Evolutionary conservation across 2,797 vertebrate species (phyloP), one percentile per base, ranked within the genome.

Genomic region (Acestrorhynchus altus): DNA sequence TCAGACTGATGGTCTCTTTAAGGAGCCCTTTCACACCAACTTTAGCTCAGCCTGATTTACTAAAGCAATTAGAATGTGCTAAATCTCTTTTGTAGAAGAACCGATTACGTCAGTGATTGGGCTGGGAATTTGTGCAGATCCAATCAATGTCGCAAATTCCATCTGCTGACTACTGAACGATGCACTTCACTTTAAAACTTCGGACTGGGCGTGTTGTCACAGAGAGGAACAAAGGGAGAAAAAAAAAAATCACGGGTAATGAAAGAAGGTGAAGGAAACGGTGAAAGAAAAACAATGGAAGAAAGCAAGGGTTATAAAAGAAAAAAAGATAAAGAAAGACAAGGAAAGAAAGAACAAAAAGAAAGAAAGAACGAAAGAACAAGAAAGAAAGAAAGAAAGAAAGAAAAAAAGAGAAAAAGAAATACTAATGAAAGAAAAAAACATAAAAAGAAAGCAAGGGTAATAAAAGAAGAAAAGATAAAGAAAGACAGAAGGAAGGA

Each of bases 1-100:
- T 10, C 24, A 26, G 64, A 24, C 1, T 24, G 39, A 40, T 44
- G 42, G 42, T 24, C 61, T 64, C 40, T 31, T 28, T 46, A 72
- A 47, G 70, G 2, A 72, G 40, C 40, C 16, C 20, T 20, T 35
- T 8, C n/a, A 31, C n/a, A 49, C 28, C 35, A 39, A 24, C 60
- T 63, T 52, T 49, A 73, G 57, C 72, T 52, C 2, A 28, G 35
- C 26, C 40, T 26, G 72, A 64, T 42, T 63, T 11, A 35, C 71
- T 61, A 31, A 61, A 49, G 56, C 18, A 35, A 39, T 60, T 49
- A 73, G 11, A 63, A 73, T 7, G 20, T 12, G 39, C 61, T 65
- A 65, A 65, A 65, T 65, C 63, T 65, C 12, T 12, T 46, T 20
- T 46, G 40, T 22, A 46, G 11, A 64, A 20, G 39, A 24, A 61